Percentiles rank a stretch among this genome's conserved stretches.
Evolutionary conservation across 2,113 vertebrate species (phyloP).

Genomic region (Brienomyrus brachyistius): DNA sequence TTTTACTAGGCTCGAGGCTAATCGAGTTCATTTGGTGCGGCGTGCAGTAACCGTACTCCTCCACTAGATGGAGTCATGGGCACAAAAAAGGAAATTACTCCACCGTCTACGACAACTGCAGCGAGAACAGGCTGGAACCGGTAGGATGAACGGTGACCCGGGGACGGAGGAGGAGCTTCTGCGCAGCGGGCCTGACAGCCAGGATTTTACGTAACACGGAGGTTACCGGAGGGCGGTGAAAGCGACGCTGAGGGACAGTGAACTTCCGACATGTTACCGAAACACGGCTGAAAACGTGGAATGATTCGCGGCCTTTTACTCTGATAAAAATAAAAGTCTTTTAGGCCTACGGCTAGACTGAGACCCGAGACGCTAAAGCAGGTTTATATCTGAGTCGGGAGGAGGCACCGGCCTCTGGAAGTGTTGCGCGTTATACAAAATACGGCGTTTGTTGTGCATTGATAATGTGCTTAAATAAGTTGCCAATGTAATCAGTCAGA

Average conservation of each 20-base stretch:
- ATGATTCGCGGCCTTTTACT: neutral
- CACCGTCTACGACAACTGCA: neutral
- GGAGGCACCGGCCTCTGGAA: neutral
- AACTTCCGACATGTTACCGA: neutral
- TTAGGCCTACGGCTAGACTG: neutral
- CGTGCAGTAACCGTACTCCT: neutral
- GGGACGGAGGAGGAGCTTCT: neutral
- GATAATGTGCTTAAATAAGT: neutral
- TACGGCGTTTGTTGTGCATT: neutral
- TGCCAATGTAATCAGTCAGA: neutral
- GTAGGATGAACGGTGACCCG: neutral
- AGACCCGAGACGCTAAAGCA: neutral
- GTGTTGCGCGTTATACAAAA: neutral
- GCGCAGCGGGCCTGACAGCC: neutral
- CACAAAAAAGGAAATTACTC: neutral
- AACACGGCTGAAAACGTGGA: neutral
- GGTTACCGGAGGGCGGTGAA: neutral
- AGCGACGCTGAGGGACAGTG: neutral
- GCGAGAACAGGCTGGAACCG: constrained; percentile 31
- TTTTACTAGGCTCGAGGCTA: neutral
- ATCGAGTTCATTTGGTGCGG: neutral
- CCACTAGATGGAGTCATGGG: neutral
- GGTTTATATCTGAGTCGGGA: neutral
- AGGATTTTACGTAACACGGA: neutral
- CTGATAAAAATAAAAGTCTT: neutral